These are phyloP conservation scores for Tilapia sparmanii DNA, from an alignment of 2,113 vertebrate species.

Conservation along the genomic window DNA sequence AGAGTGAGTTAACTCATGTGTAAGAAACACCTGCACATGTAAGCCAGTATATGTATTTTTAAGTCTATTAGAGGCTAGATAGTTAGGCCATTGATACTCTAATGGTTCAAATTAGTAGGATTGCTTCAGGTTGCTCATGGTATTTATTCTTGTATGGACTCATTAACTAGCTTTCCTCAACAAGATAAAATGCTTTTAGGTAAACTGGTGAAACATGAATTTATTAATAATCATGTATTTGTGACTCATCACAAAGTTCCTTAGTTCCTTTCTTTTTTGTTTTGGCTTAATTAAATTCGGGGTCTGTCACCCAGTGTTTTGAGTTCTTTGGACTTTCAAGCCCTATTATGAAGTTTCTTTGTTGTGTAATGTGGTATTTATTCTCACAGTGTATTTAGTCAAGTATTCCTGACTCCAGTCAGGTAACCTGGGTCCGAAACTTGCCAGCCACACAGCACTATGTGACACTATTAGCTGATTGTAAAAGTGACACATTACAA, in stretches of 20 bases:
- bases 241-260: not conserved
- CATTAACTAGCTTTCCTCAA: not conserved
- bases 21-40: not conserved
- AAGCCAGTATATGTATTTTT: not conserved
- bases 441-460: not conserved
- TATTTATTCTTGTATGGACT: not conserved
- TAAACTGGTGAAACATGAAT: not conserved
- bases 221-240: not conserved
- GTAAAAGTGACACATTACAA: not conserved
- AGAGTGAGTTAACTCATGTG: not conserved
- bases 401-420: not conserved
- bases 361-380: not conserved
- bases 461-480: not conserved
- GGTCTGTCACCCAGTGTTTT: not conserved
- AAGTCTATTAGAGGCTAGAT: not conserved
- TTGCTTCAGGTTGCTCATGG: not conserved
- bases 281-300: not conserved
- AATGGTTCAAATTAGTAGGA: not conserved
- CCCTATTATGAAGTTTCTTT: not conserved
- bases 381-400: not conserved
- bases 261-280: not conserved
- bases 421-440: not conserved
- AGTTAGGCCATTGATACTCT: not conserved
- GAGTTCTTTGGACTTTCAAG: not conserved
- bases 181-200: not conserved